Percentiles rank a stretch among this genome's conserved stretches.
Evolutionary conservation across 2,113 vertebrate species (phyloP).

Genomic region (Gnathochromis pfefferi): DNA sequence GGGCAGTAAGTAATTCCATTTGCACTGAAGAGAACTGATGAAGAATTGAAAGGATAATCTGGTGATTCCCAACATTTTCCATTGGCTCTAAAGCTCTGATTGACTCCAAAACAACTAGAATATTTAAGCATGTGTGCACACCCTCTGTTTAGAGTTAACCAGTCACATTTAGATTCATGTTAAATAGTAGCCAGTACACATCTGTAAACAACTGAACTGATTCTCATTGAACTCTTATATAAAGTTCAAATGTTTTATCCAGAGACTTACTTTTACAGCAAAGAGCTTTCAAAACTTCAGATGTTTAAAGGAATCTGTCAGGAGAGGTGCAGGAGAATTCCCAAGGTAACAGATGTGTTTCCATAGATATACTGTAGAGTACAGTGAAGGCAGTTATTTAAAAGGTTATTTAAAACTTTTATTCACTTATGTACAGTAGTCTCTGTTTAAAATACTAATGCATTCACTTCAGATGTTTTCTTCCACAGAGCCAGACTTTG

Average conservation of each 20-base stretch:
- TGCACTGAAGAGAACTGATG: not conserved
- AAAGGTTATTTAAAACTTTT: not conserved
- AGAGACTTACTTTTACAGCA: not conserved
- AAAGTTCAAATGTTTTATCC: not conserved
- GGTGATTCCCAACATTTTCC: not conserved
- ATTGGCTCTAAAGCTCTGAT: not conserved
- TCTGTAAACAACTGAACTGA: not conserved
- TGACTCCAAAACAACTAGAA: not conserved
- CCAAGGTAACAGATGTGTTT: not conserved
- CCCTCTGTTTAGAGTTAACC: not conserved
- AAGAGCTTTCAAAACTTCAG: not conserved
- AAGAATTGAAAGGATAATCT: not conserved
- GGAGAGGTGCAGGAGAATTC: not conserved
- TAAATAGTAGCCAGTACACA: not conserved
- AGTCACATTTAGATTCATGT: not conserved
- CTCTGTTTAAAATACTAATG: not conserved
- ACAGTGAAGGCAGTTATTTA: not conserved
- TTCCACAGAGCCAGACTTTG: not conserved
- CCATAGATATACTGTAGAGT: not conserved
- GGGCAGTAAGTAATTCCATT: not conserved
- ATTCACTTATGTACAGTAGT: not conserved
- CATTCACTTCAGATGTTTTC: not conserved
- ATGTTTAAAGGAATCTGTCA: not conserved
- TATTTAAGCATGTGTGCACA: not conserved
- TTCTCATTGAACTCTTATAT: not conserved